phyloP scores from a whole-genome alignment of 2,888 invertebrate species.

The Thysanoteuthis rhombus region DNA sequence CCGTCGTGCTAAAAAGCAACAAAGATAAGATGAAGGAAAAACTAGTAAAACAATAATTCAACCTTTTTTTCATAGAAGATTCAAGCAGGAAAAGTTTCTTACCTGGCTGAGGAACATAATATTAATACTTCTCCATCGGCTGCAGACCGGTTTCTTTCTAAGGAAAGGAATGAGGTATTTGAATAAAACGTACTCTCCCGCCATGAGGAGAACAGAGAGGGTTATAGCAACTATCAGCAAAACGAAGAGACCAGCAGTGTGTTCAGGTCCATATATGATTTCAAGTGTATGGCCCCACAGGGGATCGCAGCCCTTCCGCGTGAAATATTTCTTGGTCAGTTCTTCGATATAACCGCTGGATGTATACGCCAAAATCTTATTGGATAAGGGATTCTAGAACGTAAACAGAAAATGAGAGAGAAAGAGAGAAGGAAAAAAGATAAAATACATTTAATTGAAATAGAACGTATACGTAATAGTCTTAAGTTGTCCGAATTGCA shows the following conservation, averaged over 20 bases:
- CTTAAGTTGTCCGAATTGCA: too few relatives aligned
- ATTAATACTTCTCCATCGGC: conserved; percentile 88
- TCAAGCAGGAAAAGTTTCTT: conserved; percentile 40
- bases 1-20: too few relatives aligned
- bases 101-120: conserved; percentile 95
- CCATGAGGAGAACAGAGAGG: conserved; percentile 75
- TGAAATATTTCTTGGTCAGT: conserved; percentile 53
- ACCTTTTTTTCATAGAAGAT: too few relatives aligned
- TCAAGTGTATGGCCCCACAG: conserved; percentile 33
- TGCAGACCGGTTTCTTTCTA: conserved; percentile 83
- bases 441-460: too few relatives aligned
- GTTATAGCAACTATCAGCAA: conserved; percentile 59
- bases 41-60: too few relatives aligned
- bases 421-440: neutral
- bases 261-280: conserved; percentile 50
- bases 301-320: conserved; percentile 74
- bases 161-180: conserved; percentile 86
- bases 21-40: too few relatives aligned
- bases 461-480: too few relatives aligned
- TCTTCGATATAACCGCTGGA: conserved; percentile 60
- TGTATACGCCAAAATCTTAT: conserved; percentile 79
- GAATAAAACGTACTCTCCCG: conserved; percentile 88
- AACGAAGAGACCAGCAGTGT: conserved; percentile 57
- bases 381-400: conserved; percentile 84
- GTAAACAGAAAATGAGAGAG: neutral